phyloP scores from a whole-genome alignment of 2,113 vertebrate species.

The Sula dactylatra region DNA sequence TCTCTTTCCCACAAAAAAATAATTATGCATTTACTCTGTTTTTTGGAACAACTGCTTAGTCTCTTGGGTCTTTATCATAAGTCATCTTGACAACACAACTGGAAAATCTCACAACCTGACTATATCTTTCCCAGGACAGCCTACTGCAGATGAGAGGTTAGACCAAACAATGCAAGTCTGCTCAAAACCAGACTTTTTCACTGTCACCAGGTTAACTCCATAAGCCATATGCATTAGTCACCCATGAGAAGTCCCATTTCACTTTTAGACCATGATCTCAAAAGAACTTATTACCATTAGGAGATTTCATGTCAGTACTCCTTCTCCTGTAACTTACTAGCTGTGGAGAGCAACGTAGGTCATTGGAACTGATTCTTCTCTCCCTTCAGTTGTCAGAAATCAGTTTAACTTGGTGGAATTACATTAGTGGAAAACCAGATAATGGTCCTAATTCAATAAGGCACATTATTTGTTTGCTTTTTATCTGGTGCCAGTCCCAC shows the following conservation, averaged over 20 bases:
- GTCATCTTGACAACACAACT: background rate
- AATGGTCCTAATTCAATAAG: background rate
- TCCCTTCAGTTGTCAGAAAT: background rate
- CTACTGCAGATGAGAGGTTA: background rate
- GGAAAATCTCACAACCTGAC: background rate
- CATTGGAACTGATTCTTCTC: background rate
- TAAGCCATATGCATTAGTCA: background rate
- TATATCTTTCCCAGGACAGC: background rate
- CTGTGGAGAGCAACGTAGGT: background rate
- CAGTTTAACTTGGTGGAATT: background rate
- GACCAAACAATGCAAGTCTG: background rate
- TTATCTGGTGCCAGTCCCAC: background rate
- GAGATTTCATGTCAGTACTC: background rate
- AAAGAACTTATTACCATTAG: background rate
- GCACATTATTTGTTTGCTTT: background rate
- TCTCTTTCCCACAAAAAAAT: background rate
- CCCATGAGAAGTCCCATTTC: background rate
- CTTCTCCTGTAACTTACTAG: background rate
- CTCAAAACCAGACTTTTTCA: background rate
- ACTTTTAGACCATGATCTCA: background rate
- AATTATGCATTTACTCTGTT: background rate
- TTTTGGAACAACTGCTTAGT: background rate
- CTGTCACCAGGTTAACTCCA: background rate
- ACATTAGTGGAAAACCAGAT: background rate
- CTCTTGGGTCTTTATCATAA: background rate